Base-by-base conservation (phyloP, 2,888 invertebrate species). In the Oconnorella tubifera region DNA sequence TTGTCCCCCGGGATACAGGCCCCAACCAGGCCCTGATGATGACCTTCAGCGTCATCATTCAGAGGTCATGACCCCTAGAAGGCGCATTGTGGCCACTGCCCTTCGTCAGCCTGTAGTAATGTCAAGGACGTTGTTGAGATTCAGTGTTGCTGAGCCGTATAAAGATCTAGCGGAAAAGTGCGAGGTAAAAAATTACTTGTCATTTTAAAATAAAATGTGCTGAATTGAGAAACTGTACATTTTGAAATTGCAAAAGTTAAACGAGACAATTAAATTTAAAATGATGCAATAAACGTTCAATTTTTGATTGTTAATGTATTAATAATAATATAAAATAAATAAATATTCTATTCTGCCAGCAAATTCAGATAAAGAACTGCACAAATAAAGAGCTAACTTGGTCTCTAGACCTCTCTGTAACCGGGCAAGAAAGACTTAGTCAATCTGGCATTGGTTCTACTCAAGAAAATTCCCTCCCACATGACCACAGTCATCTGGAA, bases 41-140 rank as follows among this genome's bases (percentile, higher is more conserved):
- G 75, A 75, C 63, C 64, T 76, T 4, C 75, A 77, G 64, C 77
- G 78, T 68, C 67, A 74, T 49, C 75, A 76, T 3, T 72, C 72
- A 29, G 69, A 70, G 3, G 74, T 80, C 49, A 69, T 70, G 28
- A 80, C 80, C 1, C 80, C 81, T 0, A 69, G 78, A 48, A 76
- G 77, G 59, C 77, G 77, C 68, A 76, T 82, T 53, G 75, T 78
- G 25, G 81, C 80, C 59, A 82, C 81, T 3, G 81, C 78, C 0
- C 70, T 81, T 49, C 67, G 81, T 57, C 78, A 78, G 66, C 81
- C 81, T 2, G 71, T 82, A 28, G 75, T 76, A 64, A 68, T 82
- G 14, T 78, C 79, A 0, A 67, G 75, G 56, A 76, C 74, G 56
- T 72, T 70, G 60, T 71, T 82, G 32, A 75, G 80, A 66, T 79